Evolutionary conservation across 2,797 vertebrate genomes (phyloP), one percentile per base, ranked within the genome.

Genomic region (Pygocentrus nattereri): DNA sequence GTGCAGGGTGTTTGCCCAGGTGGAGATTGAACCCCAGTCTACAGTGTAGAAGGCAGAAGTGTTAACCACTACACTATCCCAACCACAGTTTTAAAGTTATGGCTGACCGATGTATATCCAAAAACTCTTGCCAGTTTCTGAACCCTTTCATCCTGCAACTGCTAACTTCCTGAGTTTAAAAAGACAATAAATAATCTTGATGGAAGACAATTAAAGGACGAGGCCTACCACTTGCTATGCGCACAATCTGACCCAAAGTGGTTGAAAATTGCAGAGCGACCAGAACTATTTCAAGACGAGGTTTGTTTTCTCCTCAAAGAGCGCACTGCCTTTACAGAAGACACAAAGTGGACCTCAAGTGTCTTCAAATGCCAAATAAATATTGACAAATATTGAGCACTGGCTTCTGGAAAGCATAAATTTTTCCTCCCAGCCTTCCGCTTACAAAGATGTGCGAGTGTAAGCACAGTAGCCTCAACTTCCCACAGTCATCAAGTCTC

Each of bases 311-410:
- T 59, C 41, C 54, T 70, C 52, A 25, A 10, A 15, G n/a, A 41
- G n/a, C 6, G 21, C n/a, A 12, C 10, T 41, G 10, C n/a, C 5
- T 69, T 12, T 5, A 49, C 8, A 47, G n/a, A n/a, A 44, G 23
- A n/a, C 38, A n/a, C 38, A n/a, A 68, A n/a, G 38, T 65, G 30
- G 13, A 65, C 15, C 16, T 10, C 23, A 23, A 15, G n/a, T 47
- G 34, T 44, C 44, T 69, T 13, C 34, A 38, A 44, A 68, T 68
- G 0, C 25, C 12, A 27, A 27, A 25, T 18, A 27, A 41, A 27
- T 44, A 70, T 67, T 70, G n/a, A n/a, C n/a, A 70, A 70, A 70
- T 27, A 70, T 70, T 70, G 27, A 49, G 41, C 78, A 74, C 72
- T 44, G 31, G 31, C 49, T 47, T 67, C 61, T 47, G 34, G n/a